Conservation (phyloP, 2,888 invertebrate species). For the Automeris io region DNA sequence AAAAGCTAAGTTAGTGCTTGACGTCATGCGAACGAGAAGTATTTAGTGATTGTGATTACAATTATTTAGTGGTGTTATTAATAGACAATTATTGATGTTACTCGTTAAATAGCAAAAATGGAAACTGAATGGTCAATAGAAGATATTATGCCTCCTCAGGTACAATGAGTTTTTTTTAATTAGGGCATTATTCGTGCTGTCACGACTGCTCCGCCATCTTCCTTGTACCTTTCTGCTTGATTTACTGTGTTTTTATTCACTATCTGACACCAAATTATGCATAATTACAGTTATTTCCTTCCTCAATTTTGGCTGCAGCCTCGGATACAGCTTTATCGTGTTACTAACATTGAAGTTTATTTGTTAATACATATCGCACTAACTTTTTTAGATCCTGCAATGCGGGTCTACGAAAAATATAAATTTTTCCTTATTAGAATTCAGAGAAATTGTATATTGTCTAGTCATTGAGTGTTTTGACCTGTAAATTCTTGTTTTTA, state of each 20-base stretch:
- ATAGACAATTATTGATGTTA: slow-evolving; percentile 67
- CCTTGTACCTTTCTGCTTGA: slow-evolving; percentile 40
- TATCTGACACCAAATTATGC: slow-evolving; percentile 16
- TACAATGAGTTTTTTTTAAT: slow-evolving; percentile 43
- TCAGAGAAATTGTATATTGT: neutral
- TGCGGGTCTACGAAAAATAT: slow-evolving; percentile 35
- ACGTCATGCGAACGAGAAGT: slow-evolving; percentile 69
- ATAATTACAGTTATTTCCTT: slow-evolving; percentile 5
- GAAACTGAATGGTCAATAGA: slow-evolving; percentile 94
- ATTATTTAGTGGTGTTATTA: slow-evolving; percentile 54
- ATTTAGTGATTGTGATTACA: slow-evolving; percentile 57
- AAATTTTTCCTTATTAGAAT: neutral
- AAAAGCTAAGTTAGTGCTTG: slow-evolving; percentile 48
- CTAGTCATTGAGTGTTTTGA: neutral
- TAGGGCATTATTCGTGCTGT: slow-evolving; percentile 59
- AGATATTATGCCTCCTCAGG: slow-evolving; percentile 77
- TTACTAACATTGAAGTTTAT: neutral
- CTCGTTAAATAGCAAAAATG: slow-evolving; percentile 87
- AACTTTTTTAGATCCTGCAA: slow-evolving; percentile 32
- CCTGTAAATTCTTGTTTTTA: neutral
- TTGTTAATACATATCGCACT: neutral
- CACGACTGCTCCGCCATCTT: slow-evolving; percentile 70
- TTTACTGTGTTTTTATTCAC: slow-evolving; percentile 40
- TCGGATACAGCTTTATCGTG: neutral
- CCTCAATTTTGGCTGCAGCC: neutral